Base-by-base conservation (phyloP, 2,113 vertebrate genomes). In the Ameiurus melas region DNA sequence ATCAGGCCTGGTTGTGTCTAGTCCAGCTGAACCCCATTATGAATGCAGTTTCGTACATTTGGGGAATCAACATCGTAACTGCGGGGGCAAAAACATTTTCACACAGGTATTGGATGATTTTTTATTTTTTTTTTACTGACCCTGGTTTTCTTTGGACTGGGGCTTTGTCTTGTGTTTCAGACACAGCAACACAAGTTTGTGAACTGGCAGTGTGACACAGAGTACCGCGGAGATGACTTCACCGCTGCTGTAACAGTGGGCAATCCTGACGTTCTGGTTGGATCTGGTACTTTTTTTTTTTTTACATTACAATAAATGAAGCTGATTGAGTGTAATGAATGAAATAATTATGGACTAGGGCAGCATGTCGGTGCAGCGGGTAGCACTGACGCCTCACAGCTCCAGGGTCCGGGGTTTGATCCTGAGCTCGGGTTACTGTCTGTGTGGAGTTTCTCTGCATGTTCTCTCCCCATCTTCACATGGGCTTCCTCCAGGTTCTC, bases 161-260 rank as follows among this genome's bases (percentile, higher is more conserved):
- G 8, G 22, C 16, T 0, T 57, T 27, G n/a, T n/a, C 12, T 39
- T 85, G 9, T 83, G 36, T 58, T 92, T 12, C 91, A 98, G 97
- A 98, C 97, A 43, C 97, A 98, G 92, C 97, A 97, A 91, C 96
- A 97, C 0, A 98, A 97, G 94, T 98, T 98, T 89, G 96, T 98
- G 89, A 98, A 97, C 92, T 98, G 97, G 97, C 97, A 98, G 90
- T 95, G 97, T 92, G 97, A 98, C 12, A 86, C 96, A 79, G 97
- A 98, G 89, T 98, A 97, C 91, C 95, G 96, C n/a, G 97, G 97
- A 0, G 89, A 94, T 0, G 94, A 98, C 93, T 98, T 97, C 93
- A 98, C 97, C 0, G 93, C 96, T 0, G 95, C 97, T 0, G 91
- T 98, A 85, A 98, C 97, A 0, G 92, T 98, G 0, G 97, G 97